Evolutionary conservation across 1,140 invertebrate species (phyloP).

Genomic region (Drosophila arawakana): DNA sequence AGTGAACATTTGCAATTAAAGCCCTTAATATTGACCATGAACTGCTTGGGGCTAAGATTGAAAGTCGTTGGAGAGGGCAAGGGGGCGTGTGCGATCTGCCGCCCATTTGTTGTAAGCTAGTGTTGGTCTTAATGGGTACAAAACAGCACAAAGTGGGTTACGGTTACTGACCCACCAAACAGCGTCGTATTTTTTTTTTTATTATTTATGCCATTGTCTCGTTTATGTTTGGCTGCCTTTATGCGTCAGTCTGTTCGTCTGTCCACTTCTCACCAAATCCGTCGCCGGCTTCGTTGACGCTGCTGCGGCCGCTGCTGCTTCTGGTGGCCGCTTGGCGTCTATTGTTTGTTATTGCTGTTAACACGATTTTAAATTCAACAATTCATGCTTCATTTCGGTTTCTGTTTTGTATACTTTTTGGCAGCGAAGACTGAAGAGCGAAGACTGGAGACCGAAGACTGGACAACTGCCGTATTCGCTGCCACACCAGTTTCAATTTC

Average conservation of each 20-base stretch:
- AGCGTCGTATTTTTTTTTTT: constrained; percentile 21
- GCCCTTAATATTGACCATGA: constrained; percentile 57
- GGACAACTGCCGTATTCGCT: constrained; percentile 67
- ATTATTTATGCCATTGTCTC: constrained; percentile 62
- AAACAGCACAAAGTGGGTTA: constrained; percentile 58
- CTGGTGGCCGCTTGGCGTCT: constrained; percentile 48
- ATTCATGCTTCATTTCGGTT: constrained; percentile 53
- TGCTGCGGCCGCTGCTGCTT: constrained; percentile 24
- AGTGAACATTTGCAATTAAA: constrained; percentile 41
- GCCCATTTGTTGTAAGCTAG: constrained; percentile 20
- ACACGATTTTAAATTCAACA: constrained; percentile 64
- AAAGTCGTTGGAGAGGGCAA: not conserved
- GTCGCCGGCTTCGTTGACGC: constrained; percentile 31
- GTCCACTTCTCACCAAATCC: constrained; percentile 55
- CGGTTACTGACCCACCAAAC: constrained; percentile 64
- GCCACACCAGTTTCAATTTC: constrained; percentile 65
- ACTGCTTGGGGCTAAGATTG: constrained; percentile 48
- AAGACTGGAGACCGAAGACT: not conserved
- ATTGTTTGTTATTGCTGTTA: constrained; percentile 63
- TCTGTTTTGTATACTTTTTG: constrained; percentile 38
- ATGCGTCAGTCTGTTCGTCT: constrained; percentile 32
- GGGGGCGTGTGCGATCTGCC: constrained; percentile 37
- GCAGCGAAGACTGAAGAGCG: not conserved
- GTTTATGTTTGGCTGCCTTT: constrained; percentile 40
- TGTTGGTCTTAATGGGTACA: constrained; percentile 2